These are phyloP conservation scores for Diachasma alloeum DNA, from an alignment of 1,140 invertebrate species.

Conservation along the genomic window DNA sequence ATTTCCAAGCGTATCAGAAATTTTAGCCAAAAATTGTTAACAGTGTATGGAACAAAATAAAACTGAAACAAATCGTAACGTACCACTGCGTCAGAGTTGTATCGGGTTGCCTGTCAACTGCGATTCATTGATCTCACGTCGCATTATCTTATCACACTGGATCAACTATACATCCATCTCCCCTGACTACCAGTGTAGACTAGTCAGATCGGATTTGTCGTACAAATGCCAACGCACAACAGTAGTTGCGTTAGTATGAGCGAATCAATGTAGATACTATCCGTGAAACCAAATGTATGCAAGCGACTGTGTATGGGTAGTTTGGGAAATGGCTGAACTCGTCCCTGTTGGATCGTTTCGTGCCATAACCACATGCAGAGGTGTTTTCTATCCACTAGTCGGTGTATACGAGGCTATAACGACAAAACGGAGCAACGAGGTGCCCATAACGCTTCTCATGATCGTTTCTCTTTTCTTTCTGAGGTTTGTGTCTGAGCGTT, in stretches of 20 bases:
- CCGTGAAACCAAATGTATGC: neutral
- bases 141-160: neutral
- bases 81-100: neutral
- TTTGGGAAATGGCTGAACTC: neutral
- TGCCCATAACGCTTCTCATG: neutral
- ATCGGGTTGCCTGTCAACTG: neutral
- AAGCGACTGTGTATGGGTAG: neutral
- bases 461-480: neutral
- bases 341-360: neutral
- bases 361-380: neutral
- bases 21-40: too few relatives aligned
- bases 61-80: too few relatives aligned
- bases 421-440: neutral
- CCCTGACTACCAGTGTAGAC: neutral
- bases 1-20: too few relatives aligned
- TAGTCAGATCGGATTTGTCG: conserved; percentile 7
- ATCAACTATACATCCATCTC: neutral
- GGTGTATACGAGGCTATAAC: neutral
- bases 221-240: conserved; percentile 5
- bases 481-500: neutral
- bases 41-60: too few relatives aligned
- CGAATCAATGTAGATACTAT: neutral
- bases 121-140: conserved; percentile 4
- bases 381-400: neutral
- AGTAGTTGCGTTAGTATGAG: neutral